Base-by-base conservation (phyloP, 2,888 invertebrate genomes). In the Acrocera orbiculus region DNA sequence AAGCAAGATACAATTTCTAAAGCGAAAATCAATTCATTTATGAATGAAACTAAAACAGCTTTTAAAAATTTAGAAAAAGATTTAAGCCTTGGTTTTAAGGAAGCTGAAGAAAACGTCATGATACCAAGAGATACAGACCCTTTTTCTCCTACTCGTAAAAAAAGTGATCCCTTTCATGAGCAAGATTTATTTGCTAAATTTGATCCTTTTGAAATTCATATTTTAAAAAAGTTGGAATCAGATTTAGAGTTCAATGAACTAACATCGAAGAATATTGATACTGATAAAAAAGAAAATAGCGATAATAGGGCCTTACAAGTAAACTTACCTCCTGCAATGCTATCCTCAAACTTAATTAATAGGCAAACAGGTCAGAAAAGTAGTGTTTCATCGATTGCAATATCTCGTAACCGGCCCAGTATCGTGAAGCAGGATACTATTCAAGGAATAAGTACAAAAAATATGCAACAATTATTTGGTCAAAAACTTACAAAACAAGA, bases 141-240 rank as follows among this genome's bases (percentile, higher is more conserved):
- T 1, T 59, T 59, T 39, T 59, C 59, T 15, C 59, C 59, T 2
- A 58, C 59, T 3, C 56, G 58, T 31, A 58, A 58, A 40, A 58
- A 59, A 46, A 58, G 59, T 31, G 80, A 80, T 59, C 79, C 80
- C 26, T 80, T 81, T 54, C 78, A 76, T 37, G 61, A 61, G 27
- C 53, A 55, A n/a, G 59, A 59, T 44, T 50, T 58, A 25, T 58
- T 59, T 38, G 49, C 55, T 33, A 59, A 58, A 38, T 45, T 59
- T 36, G 60, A 60, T 42, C 56, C 59, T 16, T 59, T 60, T 37
- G 60, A 61, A 39, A n/a, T n/a, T n/a, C n/a, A n/a, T n/a, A n/a
- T n/a, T 58, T 58, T 36, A n/a, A n/a, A n/a, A n/a, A n/a, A n/a
- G n/a, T n/a, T n/a, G n/a, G 56, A 57, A 32, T n/a, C n/a, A n/a